These are phyloP conservation scores for Pipa parva DNA, from an alignment of 2,113 vertebrate genomes.

Conservation along the genomic window DNA sequence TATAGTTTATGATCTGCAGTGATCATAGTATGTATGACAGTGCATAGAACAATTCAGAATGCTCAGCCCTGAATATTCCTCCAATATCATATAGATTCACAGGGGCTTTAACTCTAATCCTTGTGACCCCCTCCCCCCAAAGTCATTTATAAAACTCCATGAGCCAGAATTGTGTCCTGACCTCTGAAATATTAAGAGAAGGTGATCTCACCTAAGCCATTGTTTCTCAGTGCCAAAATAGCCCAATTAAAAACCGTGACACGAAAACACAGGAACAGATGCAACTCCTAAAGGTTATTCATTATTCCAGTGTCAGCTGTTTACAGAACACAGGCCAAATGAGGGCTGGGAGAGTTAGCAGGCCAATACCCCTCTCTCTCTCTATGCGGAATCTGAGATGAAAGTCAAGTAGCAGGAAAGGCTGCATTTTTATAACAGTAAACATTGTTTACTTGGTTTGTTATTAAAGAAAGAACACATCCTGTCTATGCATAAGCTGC, in stretches of 20 bases:
- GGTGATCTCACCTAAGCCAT: slow-evolving; percentile 82
- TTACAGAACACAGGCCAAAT: slow-evolving; percentile 77
- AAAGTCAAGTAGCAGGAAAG: slow-evolving; percentile 61
- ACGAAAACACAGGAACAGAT: slow-evolving; percentile 82
- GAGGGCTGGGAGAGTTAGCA: slow-evolving; percentile 76
- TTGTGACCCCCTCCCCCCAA: slow-evolving; percentile 19
- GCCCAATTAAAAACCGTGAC: slow-evolving; percentile 86
- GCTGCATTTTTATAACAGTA: slow-evolving; percentile 44
- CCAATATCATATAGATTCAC: not conserved
- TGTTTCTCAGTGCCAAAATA: slow-evolving; percentile 85
- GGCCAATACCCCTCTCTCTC: no score
- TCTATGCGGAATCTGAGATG: slow-evolving; percentile 64
- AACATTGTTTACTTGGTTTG: not conserved
- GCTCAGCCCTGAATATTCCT: no score
- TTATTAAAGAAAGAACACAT: slow-evolving; percentile 11
- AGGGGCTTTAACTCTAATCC: slow-evolving; percentile 11
- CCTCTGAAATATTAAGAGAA: slow-evolving; percentile 82
- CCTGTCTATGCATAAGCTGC: no score
- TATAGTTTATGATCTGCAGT: no score
- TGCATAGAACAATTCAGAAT: no score
- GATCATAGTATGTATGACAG: no score
- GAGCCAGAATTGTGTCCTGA: slow-evolving; percentile 75
- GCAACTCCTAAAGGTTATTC: slow-evolving; percentile 80
- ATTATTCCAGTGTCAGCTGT: slow-evolving; percentile 83
- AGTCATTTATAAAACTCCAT: slow-evolving; percentile 43